Percentiles rank a stretch among this genome's conserved stretches.
phyloP scores from a whole-genome alignment of 2,113 vertebrate species.

The Arvicanthis niloticus region DNA sequence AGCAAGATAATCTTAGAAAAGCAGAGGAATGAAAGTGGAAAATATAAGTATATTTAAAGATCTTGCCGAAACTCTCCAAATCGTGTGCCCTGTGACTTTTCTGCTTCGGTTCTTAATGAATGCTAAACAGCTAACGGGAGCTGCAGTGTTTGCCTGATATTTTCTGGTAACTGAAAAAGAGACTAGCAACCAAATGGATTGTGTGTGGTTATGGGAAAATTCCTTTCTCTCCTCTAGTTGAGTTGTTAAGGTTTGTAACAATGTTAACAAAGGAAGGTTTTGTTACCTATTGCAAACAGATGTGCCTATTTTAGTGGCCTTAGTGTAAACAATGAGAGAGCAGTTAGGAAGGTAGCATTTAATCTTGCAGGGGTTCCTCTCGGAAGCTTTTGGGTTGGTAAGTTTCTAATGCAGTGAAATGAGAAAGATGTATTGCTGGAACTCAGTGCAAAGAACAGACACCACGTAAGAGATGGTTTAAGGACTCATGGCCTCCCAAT shows the following conservation, averaged over 20 bases:
- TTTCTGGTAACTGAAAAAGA: constrained; percentile 54
- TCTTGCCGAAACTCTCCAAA: not conserved
- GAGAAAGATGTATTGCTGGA: constrained; percentile 38
- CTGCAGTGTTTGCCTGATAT: not conserved
- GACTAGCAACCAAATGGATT: constrained; percentile 52
- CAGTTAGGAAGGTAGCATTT: constrained; percentile 66
- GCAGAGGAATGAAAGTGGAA: constrained; percentile 60
- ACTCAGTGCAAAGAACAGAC: constrained; percentile 57
- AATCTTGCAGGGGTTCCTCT: constrained; percentile 22
- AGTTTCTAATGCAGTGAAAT: constrained; percentile 49
- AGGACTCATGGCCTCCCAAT: not conserved
- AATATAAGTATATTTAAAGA: constrained; percentile 41
- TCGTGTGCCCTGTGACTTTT: not conserved
- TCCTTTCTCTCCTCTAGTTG: constrained; percentile 77
- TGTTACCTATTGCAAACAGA: constrained; percentile 85
- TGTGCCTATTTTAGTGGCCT: constrained; percentile 73
- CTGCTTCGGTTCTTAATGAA: constrained; percentile 17
- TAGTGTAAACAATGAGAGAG: constrained; percentile 71
- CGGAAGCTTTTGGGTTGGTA: constrained; percentile 59
- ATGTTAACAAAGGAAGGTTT: constrained; percentile 84
- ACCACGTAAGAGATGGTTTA: constrained; percentile 1
- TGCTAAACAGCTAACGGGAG: constrained; percentile 1
- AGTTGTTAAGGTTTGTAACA: constrained; percentile 84
- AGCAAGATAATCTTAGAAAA: constrained; percentile 47
- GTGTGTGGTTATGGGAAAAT: constrained; percentile 81